A percentile compares a stretch with the other conserved stretches of the same genome.
These are phyloP conservation scores for Neelides folsomi DNA, from an alignment of 2,888 invertebrate genomes.

Conservation along the genomic window DNA sequence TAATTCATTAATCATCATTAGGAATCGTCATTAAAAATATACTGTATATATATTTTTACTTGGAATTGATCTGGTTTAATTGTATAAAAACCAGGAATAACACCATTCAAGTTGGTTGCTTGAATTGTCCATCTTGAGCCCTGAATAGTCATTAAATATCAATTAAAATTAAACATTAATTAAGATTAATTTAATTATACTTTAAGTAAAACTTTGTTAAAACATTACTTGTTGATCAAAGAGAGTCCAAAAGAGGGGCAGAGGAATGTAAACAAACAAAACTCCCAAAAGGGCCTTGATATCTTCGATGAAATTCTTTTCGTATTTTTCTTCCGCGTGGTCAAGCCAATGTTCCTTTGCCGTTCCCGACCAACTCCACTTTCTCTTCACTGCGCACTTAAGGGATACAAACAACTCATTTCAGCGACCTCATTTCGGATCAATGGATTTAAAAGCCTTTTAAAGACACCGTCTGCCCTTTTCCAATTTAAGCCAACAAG, in stretches of 20 bases:
- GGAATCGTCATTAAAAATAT: background rate
- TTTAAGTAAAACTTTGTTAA: no score
- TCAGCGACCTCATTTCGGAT: no score
- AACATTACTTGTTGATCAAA: conserved; percentile 48
- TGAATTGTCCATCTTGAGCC: conserved; percentile 41
- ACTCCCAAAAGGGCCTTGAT: conserved; percentile 56
- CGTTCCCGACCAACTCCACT: conserved; percentile 37
- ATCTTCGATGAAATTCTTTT: conserved; percentile 50
- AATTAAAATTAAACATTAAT: background rate
- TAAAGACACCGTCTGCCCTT: conserved; percentile 11
- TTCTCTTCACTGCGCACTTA: conserved; percentile 20
- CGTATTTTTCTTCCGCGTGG: conserved; percentile 51
- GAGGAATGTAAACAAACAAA: conserved; percentile 55
- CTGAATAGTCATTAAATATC: conserved; percentile 20
- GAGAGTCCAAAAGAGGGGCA: conserved; percentile 71
- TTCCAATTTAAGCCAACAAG: no score
- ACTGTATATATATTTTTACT: conserved; percentile 26
- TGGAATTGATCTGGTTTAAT: conserved; percentile 45
- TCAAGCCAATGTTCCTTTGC: conserved; percentile 57
- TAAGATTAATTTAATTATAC: no score
- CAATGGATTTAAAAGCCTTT: conserved; percentile 6
- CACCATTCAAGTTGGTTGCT: conserved; percentile 37
- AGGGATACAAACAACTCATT: background rate
- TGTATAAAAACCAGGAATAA: conserved; percentile 30
- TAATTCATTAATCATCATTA: background rate